Base-by-base conservation (phyloP, 2,888 invertebrate genomes). In the Epistrophella euchroma region DNA sequence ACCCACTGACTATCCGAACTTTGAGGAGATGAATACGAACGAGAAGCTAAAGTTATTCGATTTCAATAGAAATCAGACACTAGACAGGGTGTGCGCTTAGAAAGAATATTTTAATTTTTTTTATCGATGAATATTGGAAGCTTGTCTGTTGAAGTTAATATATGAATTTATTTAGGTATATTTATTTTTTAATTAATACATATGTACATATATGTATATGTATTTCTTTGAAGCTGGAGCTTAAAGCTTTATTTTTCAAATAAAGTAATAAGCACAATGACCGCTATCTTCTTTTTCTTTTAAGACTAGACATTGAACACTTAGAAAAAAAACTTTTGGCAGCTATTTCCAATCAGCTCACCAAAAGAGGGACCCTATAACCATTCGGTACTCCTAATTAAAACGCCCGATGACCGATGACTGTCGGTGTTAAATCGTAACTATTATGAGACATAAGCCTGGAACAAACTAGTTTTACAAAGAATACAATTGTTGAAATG, bases 21-120 rank as follows among this genome's bases (percentile, higher is more conserved):
- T 4, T 47, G 50, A 50, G 35, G 50, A 68, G 19, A 37, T 68
- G 66, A 68, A 50, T 68, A 68, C 10, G 66, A 68, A 50, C 66
- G 35, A 32, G 35, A 11, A 35, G 66, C 19, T 50, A 66, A 64
- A 45, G 17, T 64, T 60, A 60, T 60, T 60, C 64, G 28, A 64
- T 28, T 64, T 45, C 40, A 64, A 64, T 64, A 35, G 50, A 35
- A 50, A 52, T 50, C 52, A 68, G 68, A 68, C 47, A 52, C 50
- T 17, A 52, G 68, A 68, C 68, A 45, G 68, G 52, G 68, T 68
- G 68, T 52, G 68, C 37, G 22, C 37, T 22, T 50, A 9, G 11
- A 37, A 11, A 35, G 52, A 35, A 52, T 68, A 52, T 68, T 64
- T 45, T 22, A 68, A 52, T 37, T 52, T 37, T 4, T 4, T 22